Percentiles rank a stretch among this genome's conserved stretches.
These are phyloP conservation scores for Drosophila kurseongensis DNA, from an alignment of 1,140 invertebrate genomes.

Conservation along the genomic window DNA sequence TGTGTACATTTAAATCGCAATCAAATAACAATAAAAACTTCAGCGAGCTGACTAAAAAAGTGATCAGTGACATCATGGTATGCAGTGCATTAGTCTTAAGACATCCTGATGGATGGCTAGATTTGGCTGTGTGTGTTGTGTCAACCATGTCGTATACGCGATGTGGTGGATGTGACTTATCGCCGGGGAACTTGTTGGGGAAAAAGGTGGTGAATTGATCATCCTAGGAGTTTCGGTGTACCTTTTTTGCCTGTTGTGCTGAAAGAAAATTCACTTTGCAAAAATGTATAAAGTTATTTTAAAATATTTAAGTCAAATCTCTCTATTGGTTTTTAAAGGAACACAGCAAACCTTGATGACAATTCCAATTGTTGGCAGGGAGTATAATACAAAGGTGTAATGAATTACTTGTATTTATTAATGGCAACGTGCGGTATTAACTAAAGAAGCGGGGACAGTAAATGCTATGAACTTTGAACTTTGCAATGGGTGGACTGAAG, in stretches of 20 bases:
- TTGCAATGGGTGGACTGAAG: not conserved
- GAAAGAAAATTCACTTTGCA: not conserved
- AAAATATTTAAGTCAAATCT: too few relatives aligned
- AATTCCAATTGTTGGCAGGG: constrained; percentile 7
- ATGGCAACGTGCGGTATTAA: constrained; percentile 49
- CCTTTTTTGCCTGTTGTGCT: not conserved
- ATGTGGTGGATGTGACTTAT: constrained; percentile 35
- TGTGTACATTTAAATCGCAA: constrained; percentile 48
- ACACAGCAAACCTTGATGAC: too few relatives aligned
- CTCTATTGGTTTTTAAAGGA: too few relatives aligned
- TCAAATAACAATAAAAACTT: constrained; percentile 59
- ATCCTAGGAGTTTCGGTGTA: not conserved
- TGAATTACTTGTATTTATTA: constrained; percentile 53
- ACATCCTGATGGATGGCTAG: constrained; percentile 58
- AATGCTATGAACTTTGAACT: constrained; percentile 70
- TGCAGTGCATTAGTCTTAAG: constrained; percentile 37
- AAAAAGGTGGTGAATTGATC: constrained; percentile 13
- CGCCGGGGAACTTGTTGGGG: not conserved
- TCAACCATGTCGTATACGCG: constrained; percentile 51
- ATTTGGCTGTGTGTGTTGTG: constrained; percentile 17
- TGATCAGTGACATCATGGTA: constrained; percentile 37
- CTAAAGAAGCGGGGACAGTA: constrained; percentile 2
- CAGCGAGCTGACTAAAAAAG: constrained; percentile 26
- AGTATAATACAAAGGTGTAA: not conserved
- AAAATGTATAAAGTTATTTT: too few relatives aligned